Base-by-base conservation (phyloP, 2,888 invertebrate genomes). In the Lithodes maja region DNA sequence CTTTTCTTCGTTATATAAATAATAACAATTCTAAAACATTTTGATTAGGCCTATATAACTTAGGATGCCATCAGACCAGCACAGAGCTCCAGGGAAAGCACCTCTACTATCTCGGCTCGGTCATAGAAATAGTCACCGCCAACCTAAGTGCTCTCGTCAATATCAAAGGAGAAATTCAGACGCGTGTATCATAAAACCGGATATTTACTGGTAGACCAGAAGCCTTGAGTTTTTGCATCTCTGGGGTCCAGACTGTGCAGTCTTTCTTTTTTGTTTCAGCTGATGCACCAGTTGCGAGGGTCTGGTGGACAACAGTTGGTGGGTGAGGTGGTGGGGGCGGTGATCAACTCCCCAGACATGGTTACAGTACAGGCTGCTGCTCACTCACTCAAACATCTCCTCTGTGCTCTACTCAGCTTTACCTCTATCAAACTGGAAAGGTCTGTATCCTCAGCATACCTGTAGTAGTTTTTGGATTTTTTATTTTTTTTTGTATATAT, bases 361-460 rank as follows among this genome's bases (percentile, higher is more conserved):
- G 55, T 53, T 2, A 83, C 83, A 9, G 77, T 87, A 33, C 79
- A 75, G 12, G 88, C 84, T 71, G 90, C 77, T 15, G 86, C 86
- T 50, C 54, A 53, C 2, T 83, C 89, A 7, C 33, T 89, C 7
- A 79, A 53, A 5, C 85, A 85, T 9, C 85, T 91, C n/a, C 89
- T 89, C 3, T 91, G 91, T 87, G 86, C 87, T 49, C 69, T 89
- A 17, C 89, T 91, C 9, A 80, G 77, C 33, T 81, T 83, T 12
- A 85, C 89, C 3, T 71, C 86, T 50, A 5, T 89, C 33, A 89
- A 85, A 77, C 53, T 71, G n/a, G 17, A 49, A 9, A 50, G 74
- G 78, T 83, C 33, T 33, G 33, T 33, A 33, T 33, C 33, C 33
- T 33, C 33, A 33, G 33, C 33, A 33, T n/a, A n/a, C n/a, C n/a